These are phyloP conservation scores for Paramisgurnus dabryanus DNA, from an alignment of 2,113 vertebrate genomes.

Conservation along the genomic window DNA sequence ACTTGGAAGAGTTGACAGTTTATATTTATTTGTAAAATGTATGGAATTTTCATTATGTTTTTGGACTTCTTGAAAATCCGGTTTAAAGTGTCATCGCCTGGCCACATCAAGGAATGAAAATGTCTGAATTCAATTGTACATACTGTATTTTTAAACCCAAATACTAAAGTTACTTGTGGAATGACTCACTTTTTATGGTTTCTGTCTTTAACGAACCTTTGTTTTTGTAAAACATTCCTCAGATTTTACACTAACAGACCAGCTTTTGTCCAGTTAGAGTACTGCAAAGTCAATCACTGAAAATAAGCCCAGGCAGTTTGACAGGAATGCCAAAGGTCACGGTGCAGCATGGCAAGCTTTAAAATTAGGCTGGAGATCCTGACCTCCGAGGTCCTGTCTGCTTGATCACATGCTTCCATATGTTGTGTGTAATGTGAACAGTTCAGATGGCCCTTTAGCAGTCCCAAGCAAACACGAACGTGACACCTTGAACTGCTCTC, in stretches of 20 bases:
- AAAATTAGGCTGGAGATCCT: conserved; percentile 73
- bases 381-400: conserved; percentile 62
- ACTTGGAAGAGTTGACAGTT: background rate
- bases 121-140: background rate
- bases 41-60: background rate
- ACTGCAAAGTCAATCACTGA: conserved; percentile 72
- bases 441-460: conserved; percentile 38
- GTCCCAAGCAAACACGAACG: background rate
- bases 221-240: conserved; percentile 28
- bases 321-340: conserved; percentile 70
- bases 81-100: background rate
- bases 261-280: conserved; percentile 62
- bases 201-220: background rate
- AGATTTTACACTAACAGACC: conserved; percentile 43
- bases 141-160: background rate
- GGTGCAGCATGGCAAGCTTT: conserved; percentile 64
- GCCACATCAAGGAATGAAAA: background rate
- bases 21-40: conserved; percentile 5
- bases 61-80: background rate
- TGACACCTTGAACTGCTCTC: background rate
- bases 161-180: background rate
- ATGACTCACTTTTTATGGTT: background rate
- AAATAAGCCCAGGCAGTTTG: conserved; percentile 54
- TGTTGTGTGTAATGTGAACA: conserved; percentile 53
- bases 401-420: conserved; percentile 67